These are phyloP conservation scores for Brachionus rubens DNA, from an alignment of 1,140 invertebrate genomes.

Conservation along the genomic window DNA sequence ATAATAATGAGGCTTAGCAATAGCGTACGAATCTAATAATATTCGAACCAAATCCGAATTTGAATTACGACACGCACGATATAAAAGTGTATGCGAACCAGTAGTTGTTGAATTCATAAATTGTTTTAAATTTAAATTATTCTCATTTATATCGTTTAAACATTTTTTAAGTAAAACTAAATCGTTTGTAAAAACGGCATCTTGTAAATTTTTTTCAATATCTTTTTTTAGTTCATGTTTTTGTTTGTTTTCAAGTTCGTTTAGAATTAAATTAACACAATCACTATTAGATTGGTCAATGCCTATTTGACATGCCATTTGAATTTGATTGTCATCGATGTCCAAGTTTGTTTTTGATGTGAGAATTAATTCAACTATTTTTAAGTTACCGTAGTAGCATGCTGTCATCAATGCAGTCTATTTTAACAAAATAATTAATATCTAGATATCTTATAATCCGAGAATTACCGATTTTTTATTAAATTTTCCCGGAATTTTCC, in stretches of 20 bases:
- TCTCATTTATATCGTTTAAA: background rate
- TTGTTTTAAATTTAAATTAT: constrained; percentile 38
- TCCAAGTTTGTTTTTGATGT: constrained; percentile 35
- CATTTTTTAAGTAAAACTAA: background rate
- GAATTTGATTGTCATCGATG: background rate
- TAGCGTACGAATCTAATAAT: background rate
- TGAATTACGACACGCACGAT: constrained; percentile 34
- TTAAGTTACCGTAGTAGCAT: constrained; percentile 1
- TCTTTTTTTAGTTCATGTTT: background rate
- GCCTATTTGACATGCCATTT: constrained; percentile 38
- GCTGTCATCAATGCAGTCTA: constrained; percentile 28
- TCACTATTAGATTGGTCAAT: constrained; percentile 5
- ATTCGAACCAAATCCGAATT: constrained; percentile 34
- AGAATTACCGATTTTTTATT: no score
- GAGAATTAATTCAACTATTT: constrained; percentile 23
- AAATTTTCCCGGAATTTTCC: no score
- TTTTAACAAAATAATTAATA: background rate
- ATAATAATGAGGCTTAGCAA: constrained; percentile 41
- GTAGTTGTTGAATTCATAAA: constrained; percentile 35
- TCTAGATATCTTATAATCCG: no score
- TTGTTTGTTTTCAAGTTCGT: constrained; percentile 15
- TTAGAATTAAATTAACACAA: constrained; percentile 42
- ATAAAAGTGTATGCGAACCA: constrained; percentile 12
- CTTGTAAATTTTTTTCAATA: constrained; percentile 33
- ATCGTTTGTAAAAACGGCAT: constrained; percentile 35